These are phyloP conservation scores for Scelioninae gen. 1 DNA, from an alignment of 2,888 invertebrate species.

Conservation along the genomic window DNA sequence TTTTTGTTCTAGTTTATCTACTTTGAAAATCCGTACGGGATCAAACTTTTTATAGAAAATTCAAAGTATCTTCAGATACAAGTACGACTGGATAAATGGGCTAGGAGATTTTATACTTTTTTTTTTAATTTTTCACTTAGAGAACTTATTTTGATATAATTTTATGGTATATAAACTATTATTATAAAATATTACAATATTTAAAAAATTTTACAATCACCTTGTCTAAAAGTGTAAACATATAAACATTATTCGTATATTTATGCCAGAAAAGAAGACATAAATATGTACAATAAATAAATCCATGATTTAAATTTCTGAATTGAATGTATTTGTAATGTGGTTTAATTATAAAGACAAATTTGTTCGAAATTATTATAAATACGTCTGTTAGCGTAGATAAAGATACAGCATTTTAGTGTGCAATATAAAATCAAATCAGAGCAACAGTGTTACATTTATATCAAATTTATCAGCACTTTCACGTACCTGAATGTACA, in stretches of 20 bases:
- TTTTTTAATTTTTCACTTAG: neutral
- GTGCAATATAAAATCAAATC: neutral
- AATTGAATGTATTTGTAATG: no score
- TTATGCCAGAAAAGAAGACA: no score
- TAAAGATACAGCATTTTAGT: neutral
- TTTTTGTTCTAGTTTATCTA: slow-evolving; percentile 43
- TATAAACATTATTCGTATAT: no score
- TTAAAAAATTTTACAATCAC: no score
- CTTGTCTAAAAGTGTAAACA: no score
- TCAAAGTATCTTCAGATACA: slow-evolving; percentile 19
- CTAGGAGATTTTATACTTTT: neutral
- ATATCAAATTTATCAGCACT: slow-evolving; percentile 40
- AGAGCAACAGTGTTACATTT: slow-evolving; percentile 1
- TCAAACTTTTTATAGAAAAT: slow-evolving; percentile 33
- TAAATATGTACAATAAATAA: no score
- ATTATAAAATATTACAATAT: no score
- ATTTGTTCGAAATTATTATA: neutral
- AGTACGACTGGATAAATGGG: neutral
- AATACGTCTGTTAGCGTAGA: neutral
- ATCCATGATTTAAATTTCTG: no score
- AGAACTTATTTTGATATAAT: no score
- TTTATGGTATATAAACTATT: no score
- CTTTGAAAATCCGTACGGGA: slow-evolving; percentile 32
- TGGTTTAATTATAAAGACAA: neutral
- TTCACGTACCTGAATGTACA: slow-evolving; percentile 21